These are phyloP conservation scores for Chloroceryle inda DNA, from an alignment of 2,797 vertebrate species.

Conservation along the genomic window DNA sequence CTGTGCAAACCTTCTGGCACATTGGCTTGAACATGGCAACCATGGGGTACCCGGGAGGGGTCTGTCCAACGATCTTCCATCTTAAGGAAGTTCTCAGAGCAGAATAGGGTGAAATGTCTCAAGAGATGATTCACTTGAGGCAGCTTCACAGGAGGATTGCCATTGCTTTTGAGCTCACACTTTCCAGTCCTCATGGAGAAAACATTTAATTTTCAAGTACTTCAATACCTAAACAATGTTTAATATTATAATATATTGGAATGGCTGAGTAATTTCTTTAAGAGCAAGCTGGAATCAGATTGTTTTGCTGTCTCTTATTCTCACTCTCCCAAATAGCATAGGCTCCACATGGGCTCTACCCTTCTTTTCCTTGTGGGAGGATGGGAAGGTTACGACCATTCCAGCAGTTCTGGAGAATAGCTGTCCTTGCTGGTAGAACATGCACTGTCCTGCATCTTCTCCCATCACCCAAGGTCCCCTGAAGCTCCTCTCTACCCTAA, in stretches of 20 bases:
- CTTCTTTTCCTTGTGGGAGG: background rate
- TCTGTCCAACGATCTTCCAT: background rate
- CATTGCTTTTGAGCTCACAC: background rate
- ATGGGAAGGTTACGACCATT: background rate
- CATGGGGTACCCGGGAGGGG: background rate
- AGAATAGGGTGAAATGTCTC: background rate
- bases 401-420: background rate
- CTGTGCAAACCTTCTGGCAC: background rate
- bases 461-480: background rate
- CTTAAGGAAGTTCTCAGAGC: background rate
- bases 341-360: background rate
- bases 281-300: background rate
- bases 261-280: background rate
- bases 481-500: background rate
- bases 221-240: background rate
- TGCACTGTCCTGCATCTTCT: background rate
- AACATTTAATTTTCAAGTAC: background rate
- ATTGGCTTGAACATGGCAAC: background rate
- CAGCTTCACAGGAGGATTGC: background rate
- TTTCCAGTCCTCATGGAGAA: background rate
- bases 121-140: background rate
- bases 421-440: background rate
- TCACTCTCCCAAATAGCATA: background rate
- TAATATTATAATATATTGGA: background rate
- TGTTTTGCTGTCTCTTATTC: background rate